Base-by-base conservation (phyloP, 2,797 vertebrate genomes). In the Molossus molossus region DNA sequence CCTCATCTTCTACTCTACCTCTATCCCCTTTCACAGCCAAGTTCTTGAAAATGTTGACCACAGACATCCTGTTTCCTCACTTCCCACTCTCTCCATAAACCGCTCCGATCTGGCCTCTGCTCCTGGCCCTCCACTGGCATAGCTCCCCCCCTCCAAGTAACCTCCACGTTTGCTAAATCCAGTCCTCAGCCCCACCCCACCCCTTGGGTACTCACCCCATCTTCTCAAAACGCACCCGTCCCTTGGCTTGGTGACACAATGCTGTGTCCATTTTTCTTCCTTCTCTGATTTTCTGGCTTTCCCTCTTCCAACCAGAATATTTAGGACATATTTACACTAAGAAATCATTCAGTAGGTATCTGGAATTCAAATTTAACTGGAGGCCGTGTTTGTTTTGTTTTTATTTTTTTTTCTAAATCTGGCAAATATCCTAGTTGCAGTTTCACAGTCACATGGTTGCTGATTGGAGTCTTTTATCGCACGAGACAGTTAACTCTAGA, bases 381-480 rank as follows among this genome's bases (percentile, higher is more conserved):
- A 69, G 9, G 21, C 88, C 37, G 33, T 17, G n/a, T 89, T 37
- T 83, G 88, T 87, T 81, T 77, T 77, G 82, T 76, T 84, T 88
- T 88, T 82, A 53, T 8, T 14, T 23, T 92, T 94, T 81, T 92
- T 94, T 81, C 62, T 75, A 91, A 96, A 82, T 79, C 60, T 77
- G 90, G 93, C 83, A 87, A 15, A 17, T 62, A 65, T n/a, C 82
- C 72, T 73, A 57, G 75, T 48, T 92, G 75, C 60, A 93, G 37
- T 90, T 91, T 83, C 50, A 57, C 91, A 65, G 85, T 81, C 87
- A 37, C 57, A 50, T 86, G 55, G 15, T 69, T 87, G 93, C 69
- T 96, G 93, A 92, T 95, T 62, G 91, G 82, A 29, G 92, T 76
- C 91, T 90, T 96, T 91, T 62, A 96, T 87, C 15, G 40, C 33